These are phyloP conservation scores for Cynopterus sphinx DNA, from an alignment of 2,797 vertebrate species.

Conservation along the genomic window DNA sequence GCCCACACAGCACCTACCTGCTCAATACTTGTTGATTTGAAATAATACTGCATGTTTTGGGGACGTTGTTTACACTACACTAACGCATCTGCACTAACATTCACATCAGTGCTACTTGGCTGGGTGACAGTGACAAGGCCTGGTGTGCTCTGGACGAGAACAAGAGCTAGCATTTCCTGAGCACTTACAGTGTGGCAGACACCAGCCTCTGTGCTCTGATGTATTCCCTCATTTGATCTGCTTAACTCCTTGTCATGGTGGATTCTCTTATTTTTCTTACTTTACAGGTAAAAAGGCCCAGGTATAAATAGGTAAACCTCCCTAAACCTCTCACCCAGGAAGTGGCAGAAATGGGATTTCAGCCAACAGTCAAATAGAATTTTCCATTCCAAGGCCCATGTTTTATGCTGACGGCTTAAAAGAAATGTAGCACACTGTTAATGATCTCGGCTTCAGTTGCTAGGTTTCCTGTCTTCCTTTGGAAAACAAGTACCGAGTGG, in stretches of 20 bases:
- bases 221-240: neutral
- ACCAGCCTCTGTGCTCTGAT: rapidly evolving
- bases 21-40: neutral
- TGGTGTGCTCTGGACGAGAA: rapidly evolving
- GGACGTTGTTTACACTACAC: neutral
- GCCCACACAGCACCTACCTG: neutral
- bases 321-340: neutral
- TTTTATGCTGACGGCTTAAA: neutral
- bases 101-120: rapidly evolving
- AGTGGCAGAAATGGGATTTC: neutral
- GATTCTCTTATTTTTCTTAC: neutral
- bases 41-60: neutral
- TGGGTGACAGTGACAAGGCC: neutral
- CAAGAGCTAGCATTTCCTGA: rapidly evolving
- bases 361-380: neutral
- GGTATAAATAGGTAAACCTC: neutral
- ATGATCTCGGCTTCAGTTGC: neutral
- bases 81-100: rapidly evolving
- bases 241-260: rapidly evolving
- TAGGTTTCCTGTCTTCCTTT: neutral
- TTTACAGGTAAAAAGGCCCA: neutral
- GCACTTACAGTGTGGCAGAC: neutral
- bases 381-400: neutral
- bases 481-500: rapidly evolving
- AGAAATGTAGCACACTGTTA: neutral